These are phyloP conservation scores for Parazoanthus swiftii DNA, from an alignment of 92 coral and sea anemone genomes.

Conservation along the genomic window DNA sequence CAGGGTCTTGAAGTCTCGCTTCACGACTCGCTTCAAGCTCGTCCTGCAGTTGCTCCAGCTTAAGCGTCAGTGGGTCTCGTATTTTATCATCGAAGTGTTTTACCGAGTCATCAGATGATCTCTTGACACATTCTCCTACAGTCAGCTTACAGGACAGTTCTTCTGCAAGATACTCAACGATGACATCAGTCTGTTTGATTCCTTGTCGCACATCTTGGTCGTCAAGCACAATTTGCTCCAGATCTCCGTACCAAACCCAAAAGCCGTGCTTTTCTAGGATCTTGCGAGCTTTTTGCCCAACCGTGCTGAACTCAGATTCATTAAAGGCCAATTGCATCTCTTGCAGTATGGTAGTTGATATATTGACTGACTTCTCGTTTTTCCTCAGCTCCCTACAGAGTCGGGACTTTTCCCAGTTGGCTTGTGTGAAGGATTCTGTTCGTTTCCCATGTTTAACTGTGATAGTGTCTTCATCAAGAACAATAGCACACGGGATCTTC, in stretches of 20 bases:
- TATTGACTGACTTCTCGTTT: not conserved
- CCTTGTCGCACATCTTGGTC: not conserved
- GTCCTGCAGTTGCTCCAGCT: not conserved
- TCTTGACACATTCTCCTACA: not conserved
- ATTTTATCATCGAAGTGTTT: not conserved
- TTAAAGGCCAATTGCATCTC: not conserved
- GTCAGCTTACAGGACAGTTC: not conserved
- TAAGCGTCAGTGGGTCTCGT: not conserved
- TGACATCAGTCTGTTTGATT: not conserved
- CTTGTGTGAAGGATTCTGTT: slow-evolving; percentile 9
- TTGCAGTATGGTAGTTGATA: not conserved
- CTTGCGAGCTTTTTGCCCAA: not conserved
- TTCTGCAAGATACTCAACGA: not conserved
- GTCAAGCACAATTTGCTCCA: not conserved
- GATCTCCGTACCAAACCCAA: slow-evolving; percentile 37
- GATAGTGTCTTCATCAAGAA: slow-evolving; percentile 27
- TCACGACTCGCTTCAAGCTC: not conserved
- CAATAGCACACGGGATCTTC: slow-evolving; percentile 21
- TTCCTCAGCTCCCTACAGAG: not conserved
- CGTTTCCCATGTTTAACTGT: slow-evolving; percentile 22
- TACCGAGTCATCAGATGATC: not conserved
- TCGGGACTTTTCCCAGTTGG: slow-evolving; percentile 27
- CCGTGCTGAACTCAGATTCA: not conserved
- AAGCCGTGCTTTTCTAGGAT: not conserved
- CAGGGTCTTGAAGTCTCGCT: not conserved